These are phyloP conservation scores for Carterocephalus palaemon DNA, from an alignment of 2,888 invertebrate genomes.

Conservation along the genomic window DNA sequence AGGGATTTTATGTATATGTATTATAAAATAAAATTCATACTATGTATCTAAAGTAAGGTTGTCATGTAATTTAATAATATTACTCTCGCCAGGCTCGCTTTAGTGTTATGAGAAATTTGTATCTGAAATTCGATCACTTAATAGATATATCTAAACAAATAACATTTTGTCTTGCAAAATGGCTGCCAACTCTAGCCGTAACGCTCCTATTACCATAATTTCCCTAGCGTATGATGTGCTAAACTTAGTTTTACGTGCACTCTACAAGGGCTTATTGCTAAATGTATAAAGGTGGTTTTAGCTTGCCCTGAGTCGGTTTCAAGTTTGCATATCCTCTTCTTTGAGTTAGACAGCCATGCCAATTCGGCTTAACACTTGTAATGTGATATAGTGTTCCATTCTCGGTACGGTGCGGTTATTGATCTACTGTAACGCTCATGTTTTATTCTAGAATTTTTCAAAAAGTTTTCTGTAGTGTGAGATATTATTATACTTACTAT, in stretches of 20 bases:
- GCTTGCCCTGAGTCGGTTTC: neutral
- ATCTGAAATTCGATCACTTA: conserved; percentile 34
- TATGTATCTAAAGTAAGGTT: no score
- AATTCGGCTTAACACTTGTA: conserved; percentile 37
- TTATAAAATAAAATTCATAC: no score
- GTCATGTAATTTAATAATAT: neutral
- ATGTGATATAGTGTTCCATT: conserved; percentile 31
- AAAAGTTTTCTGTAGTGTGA: no score
- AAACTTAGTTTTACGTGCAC: conserved; percentile 7
- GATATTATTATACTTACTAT: no score
- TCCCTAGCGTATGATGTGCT: conserved; percentile 37
- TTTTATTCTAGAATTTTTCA: no score
- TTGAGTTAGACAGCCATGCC: conserved; percentile 19
- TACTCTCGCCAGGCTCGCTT: neutral
- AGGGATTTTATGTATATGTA: no score
- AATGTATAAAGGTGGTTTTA: neutral
- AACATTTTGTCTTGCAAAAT: conserved; percentile 41
- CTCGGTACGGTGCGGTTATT: conserved; percentile 20
- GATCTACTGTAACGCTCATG: no score
- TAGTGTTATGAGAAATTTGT: conserved; percentile 11
- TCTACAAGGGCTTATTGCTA: neutral
- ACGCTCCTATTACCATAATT: conserved; percentile 40
- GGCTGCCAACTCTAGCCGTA: conserved; percentile 37
- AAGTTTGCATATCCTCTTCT: conserved; percentile 16
- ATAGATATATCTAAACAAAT: conserved; percentile 37